phyloP scores from a whole-genome alignment of 2,797 vertebrate species.

The Stomatorhinus walkeri region DNA sequence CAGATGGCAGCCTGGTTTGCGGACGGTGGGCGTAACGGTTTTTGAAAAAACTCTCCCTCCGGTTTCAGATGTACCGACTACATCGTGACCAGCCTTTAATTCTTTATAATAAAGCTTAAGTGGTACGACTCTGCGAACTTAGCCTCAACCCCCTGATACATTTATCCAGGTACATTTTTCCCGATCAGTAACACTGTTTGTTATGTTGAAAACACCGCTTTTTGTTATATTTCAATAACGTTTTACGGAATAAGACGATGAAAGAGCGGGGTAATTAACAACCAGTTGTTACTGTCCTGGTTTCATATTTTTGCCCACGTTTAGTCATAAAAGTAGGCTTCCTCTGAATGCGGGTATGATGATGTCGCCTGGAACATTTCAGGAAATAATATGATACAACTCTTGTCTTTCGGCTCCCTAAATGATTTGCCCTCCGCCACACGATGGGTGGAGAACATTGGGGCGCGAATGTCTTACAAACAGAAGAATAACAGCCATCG shows the following conservation, averaged over 20 bases:
- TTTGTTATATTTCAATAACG: background rate
- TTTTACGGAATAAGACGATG: background rate
- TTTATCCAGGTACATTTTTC: slow-evolving; percentile 40
- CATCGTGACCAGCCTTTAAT: background rate
- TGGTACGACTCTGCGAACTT: slow-evolving; percentile 31
- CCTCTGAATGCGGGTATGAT: slow-evolving; percentile 50
- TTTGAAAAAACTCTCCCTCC: background rate
- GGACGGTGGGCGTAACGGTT: background rate
- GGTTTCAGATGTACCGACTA: background rate
- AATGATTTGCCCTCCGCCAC: slow-evolving; percentile 27
- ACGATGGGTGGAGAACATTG: slow-evolving; percentile 44
- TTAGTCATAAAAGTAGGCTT: slow-evolving; percentile 43
- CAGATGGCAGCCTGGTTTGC: background rate
- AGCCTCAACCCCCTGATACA: slow-evolving; percentile 23
- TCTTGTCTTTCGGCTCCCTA: slow-evolving; percentile 28
- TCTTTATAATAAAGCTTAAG: background rate
- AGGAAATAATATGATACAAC: slow-evolving; percentile 43
- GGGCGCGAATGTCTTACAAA: slow-evolving; percentile 40
- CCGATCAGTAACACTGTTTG: slow-evolving; percentile 41
- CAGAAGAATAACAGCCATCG: slow-evolving; percentile 42
- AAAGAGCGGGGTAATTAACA: background rate
- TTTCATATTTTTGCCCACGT: slow-evolving; percentile 48
- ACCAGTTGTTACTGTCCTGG: slow-evolving; percentile 25
- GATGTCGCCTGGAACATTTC: slow-evolving; percentile 56
- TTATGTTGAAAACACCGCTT: background rate